phyloP scores from a whole-genome alignment of 2,113 vertebrate genomes.

The Chelonoidis abingdonii region DNA sequence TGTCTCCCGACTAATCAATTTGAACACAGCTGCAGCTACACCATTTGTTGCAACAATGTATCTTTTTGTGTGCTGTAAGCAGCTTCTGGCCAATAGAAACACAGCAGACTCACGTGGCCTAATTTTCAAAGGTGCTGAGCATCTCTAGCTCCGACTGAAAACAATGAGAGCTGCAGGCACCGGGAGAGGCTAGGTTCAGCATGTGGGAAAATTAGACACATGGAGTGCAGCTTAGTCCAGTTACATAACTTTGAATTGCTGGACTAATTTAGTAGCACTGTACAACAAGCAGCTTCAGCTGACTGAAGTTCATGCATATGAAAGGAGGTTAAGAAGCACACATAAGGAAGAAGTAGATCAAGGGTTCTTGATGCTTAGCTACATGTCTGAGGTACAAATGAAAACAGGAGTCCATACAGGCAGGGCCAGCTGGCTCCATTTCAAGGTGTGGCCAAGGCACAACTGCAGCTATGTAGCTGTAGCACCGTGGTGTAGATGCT shows the following conservation, averaged over 20 bases:
- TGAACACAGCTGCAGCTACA: neutral
- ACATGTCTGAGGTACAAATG: neutral
- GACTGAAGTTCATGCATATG: accelerated
- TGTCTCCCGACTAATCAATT: neutral
- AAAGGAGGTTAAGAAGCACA: neutral
- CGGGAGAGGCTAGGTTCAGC: constrained; percentile 53
- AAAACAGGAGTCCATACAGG: neutral
- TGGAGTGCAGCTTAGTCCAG: constrained; percentile 63
- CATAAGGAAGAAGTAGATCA: neutral
- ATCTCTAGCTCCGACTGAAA: constrained; percentile 40
- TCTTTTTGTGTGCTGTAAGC: neutral
- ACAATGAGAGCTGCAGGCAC: neutral
- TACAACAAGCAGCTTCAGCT: accelerated
- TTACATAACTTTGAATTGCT: neutral
- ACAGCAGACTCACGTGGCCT: accelerated
- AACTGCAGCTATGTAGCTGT: neutral
- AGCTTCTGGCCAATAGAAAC: accelerated
- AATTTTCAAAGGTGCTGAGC: neutral
- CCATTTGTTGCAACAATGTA: neutral
- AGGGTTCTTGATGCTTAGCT: neutral
- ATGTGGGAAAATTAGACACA: constrained; percentile 35
- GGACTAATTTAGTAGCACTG: neutral
- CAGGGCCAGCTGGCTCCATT: neutral
- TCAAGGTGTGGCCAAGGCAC: neutral
- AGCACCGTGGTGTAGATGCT: neutral